Base-by-base conservation (phyloP, 2,113 vertebrate genomes). In the Dipodomys ordii region DNA sequence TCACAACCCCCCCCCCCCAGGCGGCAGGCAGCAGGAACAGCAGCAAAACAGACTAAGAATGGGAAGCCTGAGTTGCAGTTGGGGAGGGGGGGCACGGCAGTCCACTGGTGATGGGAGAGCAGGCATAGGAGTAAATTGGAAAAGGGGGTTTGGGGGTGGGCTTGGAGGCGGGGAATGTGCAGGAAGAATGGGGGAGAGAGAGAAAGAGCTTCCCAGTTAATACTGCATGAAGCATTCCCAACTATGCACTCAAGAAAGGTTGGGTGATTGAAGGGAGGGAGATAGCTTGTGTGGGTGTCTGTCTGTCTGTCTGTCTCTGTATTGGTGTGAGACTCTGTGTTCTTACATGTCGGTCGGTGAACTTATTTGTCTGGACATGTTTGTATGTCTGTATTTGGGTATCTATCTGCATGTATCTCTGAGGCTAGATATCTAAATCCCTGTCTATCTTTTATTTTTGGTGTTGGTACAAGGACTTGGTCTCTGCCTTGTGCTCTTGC, bases 1-100 rank as follows among this genome's bases (percentile, higher is more conserved):
- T 97, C 97, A 97, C 92, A 60, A 71, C 85, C 95, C 53, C 86
- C 35, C 60, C 62, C 57, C 78, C 46, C 60, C 79, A 39, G 95
- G 90, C 91, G 93, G 95, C 91, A 79, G 93, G 88, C 81, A 44
- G 87, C 81, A 25, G 91, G 65, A 62, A 82, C 68, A 91, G 95
- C 85, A 85, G 39, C 53, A 94, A 88, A 95, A 53, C 72, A 83
- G 62, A 69, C 94, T 89, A 80, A 94, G 90, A 93, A 93, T 46
- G 85, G 85, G 83, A 92, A 93, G 68, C 80, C 88, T 64, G 64
- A 87, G 30, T 87, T 94, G 53, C 53, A 93, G 91, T 39, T 39
- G 39, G 96, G 96, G 93, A 93, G 76, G 87, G 39, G 39, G 93
- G 87, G 35, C 81, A 95, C 92, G 35, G 27, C 35, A 39, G 12